Conservation (phyloP, 2,113 vertebrate genomes). For the Delphinus delphis region DNA sequence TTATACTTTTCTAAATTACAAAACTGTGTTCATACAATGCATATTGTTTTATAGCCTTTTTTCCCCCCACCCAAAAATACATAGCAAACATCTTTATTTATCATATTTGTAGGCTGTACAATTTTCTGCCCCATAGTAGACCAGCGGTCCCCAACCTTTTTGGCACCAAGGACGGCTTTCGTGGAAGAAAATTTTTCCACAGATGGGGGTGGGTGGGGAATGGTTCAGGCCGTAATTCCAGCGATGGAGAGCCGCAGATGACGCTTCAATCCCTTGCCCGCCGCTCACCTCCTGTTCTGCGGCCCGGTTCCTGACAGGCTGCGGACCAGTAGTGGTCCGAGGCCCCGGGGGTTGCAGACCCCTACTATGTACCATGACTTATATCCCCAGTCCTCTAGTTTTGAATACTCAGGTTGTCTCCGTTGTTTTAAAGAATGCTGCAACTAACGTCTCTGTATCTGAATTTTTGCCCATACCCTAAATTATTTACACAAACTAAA, state of each 20-base stretch:
- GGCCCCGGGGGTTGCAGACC: too few species aligned
- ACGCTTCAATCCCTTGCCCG: too few species aligned
- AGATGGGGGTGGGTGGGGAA: too few species aligned
- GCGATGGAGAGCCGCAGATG: too few species aligned
- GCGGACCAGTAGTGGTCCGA: too few species aligned
- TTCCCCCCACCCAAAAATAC: not conserved
- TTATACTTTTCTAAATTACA: not conserved
- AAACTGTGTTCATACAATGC: not conserved
- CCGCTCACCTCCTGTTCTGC: too few species aligned
- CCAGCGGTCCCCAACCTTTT: too few species aligned
- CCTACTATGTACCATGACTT: not conserved
- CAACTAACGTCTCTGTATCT: not conserved
- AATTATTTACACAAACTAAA: slow-evolving; percentile 34
- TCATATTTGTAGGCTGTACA: not conserved
- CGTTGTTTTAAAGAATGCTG: slow-evolving; percentile 3
- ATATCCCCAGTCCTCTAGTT: not conserved
- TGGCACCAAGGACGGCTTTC: too few species aligned
- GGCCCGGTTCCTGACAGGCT: too few species aligned
- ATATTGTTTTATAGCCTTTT: not conserved
- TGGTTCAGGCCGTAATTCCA: too few species aligned
- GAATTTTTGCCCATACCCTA: not conserved
- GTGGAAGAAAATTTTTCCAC: too few species aligned
- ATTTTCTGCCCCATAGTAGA: not conserved
- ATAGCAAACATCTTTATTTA: not conserved
- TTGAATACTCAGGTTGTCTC: not conserved